Conservation (phyloP, 2,113 vertebrate species). For the Willisornis vidua region DNA sequence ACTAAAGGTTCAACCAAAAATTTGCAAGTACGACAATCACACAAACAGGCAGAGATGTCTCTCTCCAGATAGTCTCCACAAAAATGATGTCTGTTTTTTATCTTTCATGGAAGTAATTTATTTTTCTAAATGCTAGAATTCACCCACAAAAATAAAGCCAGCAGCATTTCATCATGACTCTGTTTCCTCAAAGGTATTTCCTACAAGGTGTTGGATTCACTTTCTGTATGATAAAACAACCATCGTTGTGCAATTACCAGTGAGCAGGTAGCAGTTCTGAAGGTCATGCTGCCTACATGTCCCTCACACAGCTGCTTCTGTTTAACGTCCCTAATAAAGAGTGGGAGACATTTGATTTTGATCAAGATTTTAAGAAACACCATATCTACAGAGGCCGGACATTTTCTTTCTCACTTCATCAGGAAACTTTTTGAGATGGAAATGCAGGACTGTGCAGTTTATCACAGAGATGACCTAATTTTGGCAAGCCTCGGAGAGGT, state of each 20-base stretch:
- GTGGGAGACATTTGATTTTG: constrained; percentile 63
- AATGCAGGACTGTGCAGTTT: constrained; percentile 44
- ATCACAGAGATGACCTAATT: constrained; percentile 53
- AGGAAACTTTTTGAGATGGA: constrained; percentile 51
- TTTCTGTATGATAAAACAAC: constrained; percentile 46
- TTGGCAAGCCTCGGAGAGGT: constrained; percentile 35
- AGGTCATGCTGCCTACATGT: constrained; percentile 22
- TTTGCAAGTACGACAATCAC: background rate
- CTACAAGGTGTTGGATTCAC: constrained; percentile 62
- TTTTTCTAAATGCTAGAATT: constrained; percentile 43
- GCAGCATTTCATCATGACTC: constrained; percentile 25
- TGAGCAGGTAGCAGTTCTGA: constrained; percentile 39
- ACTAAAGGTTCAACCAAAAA: background rate
- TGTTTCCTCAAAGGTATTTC: constrained; percentile 51
- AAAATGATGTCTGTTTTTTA: constrained; percentile 27
- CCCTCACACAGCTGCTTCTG: constrained; percentile 58
- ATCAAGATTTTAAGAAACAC: constrained; percentile 57
- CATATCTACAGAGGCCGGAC: constrained; percentile 40
- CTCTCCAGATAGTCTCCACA: background rate
- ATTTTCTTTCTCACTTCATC: constrained; percentile 67
- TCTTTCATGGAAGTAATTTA: background rate
- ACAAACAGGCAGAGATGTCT: background rate
- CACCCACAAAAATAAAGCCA: background rate
- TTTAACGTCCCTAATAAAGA: constrained; percentile 39
- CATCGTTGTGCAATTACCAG: constrained; percentile 25